A percentile compares a stretch with the other conserved stretches of the same genome.
Conservation (phyloP, 2,797 vertebrate species). For the Ctenochaetus hawaiiensis region DNA sequence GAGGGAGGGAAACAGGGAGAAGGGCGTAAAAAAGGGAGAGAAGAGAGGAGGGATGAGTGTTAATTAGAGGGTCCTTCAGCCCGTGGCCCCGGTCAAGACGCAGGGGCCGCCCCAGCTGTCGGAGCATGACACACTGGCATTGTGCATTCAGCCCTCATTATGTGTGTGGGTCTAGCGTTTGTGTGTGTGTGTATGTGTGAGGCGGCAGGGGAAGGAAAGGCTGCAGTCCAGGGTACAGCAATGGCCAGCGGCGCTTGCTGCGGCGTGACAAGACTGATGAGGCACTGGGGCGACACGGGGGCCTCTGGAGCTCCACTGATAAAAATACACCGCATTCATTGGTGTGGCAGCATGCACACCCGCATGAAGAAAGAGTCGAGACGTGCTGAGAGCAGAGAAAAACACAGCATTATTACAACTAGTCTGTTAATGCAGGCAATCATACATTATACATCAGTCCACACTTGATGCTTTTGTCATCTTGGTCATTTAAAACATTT, state of each 20-base stretch:
- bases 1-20: slow-evolving; percentile 61
- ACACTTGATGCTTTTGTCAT: neutral
- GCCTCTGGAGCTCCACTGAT: slow-evolving; percentile 79
- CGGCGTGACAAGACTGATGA: slow-evolving; percentile 87
- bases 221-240: slow-evolving; percentile 83
- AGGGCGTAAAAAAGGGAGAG: slow-evolving; percentile 63
- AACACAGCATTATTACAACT: slow-evolving; percentile 17
- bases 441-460: neutral
- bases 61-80: slow-evolving; percentile 90
- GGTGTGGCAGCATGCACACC: slow-evolving; percentile 40
- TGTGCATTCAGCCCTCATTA: slow-evolving; percentile 89
- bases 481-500: neutral
- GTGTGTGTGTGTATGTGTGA: slow-evolving; percentile 38
- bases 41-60: slow-evolving; percentile 83
- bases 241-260: slow-evolving; percentile 83
- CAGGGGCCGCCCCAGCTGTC: slow-evolving; percentile 88
- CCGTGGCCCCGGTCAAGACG: slow-evolving; percentile 85
- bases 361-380: slow-evolving; percentile 1
- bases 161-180: slow-evolving; percentile 74
- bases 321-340: slow-evolving; percentile 80
- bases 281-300: slow-evolving; percentile 77
- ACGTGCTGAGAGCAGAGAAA: slow-evolving; percentile 15
- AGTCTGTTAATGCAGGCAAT: slow-evolving; percentile 18
- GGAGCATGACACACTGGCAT: slow-evolving; percentile 88
- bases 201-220: slow-evolving; percentile 70